phyloP scores from a whole-genome alignment of 23 tunicate genomes.

The Corella eumyota region DNA sequence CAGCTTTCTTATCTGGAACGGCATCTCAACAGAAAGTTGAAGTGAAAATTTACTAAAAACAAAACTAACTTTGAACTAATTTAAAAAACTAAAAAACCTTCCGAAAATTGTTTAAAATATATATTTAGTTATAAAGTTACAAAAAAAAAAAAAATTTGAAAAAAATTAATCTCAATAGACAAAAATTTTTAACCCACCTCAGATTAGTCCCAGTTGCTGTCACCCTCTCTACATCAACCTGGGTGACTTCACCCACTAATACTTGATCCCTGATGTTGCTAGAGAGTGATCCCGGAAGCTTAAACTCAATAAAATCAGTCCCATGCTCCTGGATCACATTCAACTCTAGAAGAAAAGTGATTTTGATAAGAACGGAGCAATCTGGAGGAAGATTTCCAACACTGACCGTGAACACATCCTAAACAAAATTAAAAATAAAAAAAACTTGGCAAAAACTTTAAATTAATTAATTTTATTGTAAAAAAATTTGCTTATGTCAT shows the following conservation, averaged over 20 bases:
- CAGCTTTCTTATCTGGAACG: constrained; percentile 36
- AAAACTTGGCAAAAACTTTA: constrained; percentile 1
- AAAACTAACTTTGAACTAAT: background rate
- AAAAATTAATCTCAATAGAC: too few relatives aligned
- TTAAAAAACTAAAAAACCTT: constrained; percentile 4
- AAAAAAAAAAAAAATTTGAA: too few relatives aligned
- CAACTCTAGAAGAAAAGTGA: constrained; percentile 63
- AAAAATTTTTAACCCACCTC: constrained; percentile 27
- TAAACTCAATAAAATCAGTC: constrained; percentile 23
- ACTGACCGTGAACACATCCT: constrained; percentile 70
- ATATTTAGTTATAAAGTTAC: too few relatives aligned
- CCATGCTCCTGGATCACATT: constrained; percentile 12
- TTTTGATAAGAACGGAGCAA: constrained; percentile 58
- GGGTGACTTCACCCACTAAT: constrained; percentile 29
- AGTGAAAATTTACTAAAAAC: constrained; percentile 26
- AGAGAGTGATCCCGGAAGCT: constrained; percentile 23
- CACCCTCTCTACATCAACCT: constrained; percentile 22
- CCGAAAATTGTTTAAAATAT: too few relatives aligned
- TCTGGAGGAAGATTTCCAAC: constrained; percentile 72
- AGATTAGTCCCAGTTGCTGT: constrained; percentile 7
- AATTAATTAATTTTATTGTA: background rate
- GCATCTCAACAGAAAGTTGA: constrained; percentile 60
- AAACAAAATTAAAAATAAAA: too few relatives aligned
- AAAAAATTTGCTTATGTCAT: background rate
- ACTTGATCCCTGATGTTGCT: constrained; percentile 3